Evolutionary conservation across 2,797 vertebrate species (phyloP).

Genomic region (Anguilla obscura): DNA sequence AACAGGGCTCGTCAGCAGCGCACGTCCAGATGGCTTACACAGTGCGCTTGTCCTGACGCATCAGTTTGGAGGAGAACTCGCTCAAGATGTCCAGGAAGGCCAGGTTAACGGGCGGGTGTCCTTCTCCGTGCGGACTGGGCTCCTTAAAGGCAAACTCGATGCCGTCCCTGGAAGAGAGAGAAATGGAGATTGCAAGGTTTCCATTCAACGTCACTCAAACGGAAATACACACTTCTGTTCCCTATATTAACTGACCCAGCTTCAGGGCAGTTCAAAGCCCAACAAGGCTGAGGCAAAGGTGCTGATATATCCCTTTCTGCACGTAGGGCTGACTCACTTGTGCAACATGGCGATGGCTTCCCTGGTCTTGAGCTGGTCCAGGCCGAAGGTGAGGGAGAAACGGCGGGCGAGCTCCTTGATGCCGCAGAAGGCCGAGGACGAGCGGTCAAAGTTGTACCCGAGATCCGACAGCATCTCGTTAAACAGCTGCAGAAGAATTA

Average conservation of each 20-base stretch:
- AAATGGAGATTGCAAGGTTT: not conserved
- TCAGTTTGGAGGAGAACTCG: conserved; percentile 97
- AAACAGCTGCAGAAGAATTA: conserved; percentile 79
- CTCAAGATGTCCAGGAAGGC: conserved; percentile 98
- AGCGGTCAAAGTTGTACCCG: conserved; percentile 94
- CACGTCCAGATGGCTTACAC: conserved; percentile 80
- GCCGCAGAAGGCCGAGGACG: conserved; percentile 92
- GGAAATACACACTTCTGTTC: not conserved
- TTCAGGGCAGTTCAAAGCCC: not conserved
- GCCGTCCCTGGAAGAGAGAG: conserved; percentile 79
- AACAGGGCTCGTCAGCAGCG: conserved; percentile 57
- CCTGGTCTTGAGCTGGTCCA: conserved; percentile 98
- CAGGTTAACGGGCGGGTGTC: conserved; percentile 91
- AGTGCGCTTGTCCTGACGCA: conserved; percentile 98
- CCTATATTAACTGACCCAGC: not conserved
- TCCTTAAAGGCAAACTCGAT: conserved; percentile 99
- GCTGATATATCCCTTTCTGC: not conserved
- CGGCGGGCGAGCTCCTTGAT: conserved; percentile 98
- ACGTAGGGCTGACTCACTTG: conserved; percentile 79
- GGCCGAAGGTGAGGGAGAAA: conserved; percentile 96
- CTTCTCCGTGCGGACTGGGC: conserved; percentile 93
- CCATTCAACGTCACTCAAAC: not conserved
- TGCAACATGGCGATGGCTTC: conserved; percentile 99
- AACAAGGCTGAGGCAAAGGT: not conserved
- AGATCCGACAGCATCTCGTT: conserved; percentile 98